Evolutionary conservation across 2,888 invertebrate species (phyloP), one percentile per base, ranked within the genome.

Genomic region (Rhabditoides inermis): DNA sequence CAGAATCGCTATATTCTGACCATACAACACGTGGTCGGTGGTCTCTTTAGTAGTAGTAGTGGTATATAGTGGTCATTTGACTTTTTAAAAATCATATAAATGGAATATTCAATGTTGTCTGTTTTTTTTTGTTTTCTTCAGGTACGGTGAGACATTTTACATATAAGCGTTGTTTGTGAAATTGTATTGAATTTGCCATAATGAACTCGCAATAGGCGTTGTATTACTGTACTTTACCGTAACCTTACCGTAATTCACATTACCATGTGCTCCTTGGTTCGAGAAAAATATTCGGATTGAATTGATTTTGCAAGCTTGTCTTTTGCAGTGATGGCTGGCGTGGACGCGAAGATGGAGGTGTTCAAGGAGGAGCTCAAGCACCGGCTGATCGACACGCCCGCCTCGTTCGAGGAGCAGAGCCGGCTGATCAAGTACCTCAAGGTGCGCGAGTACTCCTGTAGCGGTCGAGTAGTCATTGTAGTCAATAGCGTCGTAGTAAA

Each of bases 361-460:
- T 83, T 95, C 51, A 84, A 88, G 71, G 84, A 85, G 50, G 86
- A 87, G 74, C 78, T 98, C 49, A 84, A 86, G 68, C 84, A 83
- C 22, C 87, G 88, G 77, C 83, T 98, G 60, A 84, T 88, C 63
- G 87, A 88, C 53, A 87, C 90, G 84, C 92, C 92, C 0, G 86
- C 88, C 36, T 85, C 87, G 62, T 84, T 92, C 26, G 94, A 94
- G 64, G 90, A 92, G 70, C 92, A 95, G 77, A 92, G 90, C 71
- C 87, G 89, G 77, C 84, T 92, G 55, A 91, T 95, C 63, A 85
- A 89, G 82, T 83, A 74, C 44, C 57, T 74, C 36, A 74, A 72
- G 55, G 60, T 60, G 12, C 6, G 7, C n/a, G n/a, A n/a, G n/a
- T n/a, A n/a, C n/a, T n/a, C n/a, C n/a, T n/a, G n/a, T 15, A 27